phyloP scores from a whole-genome alignment of 2,888 invertebrate genomes.

The Abrostola triplasia region DNA sequence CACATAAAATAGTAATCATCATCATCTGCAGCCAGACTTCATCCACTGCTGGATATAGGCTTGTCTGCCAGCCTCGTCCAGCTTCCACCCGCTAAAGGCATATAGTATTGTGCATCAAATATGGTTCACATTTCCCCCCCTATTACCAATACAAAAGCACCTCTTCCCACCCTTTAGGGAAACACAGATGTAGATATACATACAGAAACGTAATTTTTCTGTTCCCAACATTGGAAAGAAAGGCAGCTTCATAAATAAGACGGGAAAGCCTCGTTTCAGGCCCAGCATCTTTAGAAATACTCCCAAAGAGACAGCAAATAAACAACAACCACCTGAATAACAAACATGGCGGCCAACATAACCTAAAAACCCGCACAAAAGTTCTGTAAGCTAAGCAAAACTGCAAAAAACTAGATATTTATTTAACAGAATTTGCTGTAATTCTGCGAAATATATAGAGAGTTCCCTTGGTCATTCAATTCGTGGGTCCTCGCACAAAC shows the following conservation, averaged over 20 bases:
- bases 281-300: conserved; percentile 39
- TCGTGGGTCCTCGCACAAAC: conserved; percentile 49
- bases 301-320: conserved; percentile 32
- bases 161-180: no score
- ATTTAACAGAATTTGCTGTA: conserved; percentile 70
- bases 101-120: no score
- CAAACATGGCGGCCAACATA: conserved; percentile 34
- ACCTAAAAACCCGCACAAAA: conserved; percentile 38
- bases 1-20: no score
- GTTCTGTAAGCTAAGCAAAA: conserved; percentile 57
- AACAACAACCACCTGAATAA: conserved; percentile 48
- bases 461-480: conserved; percentile 53
- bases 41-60: no score
- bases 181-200: no score
- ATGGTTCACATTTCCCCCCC: no score
- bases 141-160: no score
- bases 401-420: conserved; percentile 63
- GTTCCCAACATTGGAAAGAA: conserved; percentile 34
- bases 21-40: no score
- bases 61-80: no score
- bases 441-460: conserved; percentile 71
- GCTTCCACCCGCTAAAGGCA: no score
- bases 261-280: conserved; percentile 41
- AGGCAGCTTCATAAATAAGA: conserved; percentile 44
- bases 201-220: conserved; percentile 29